phyloP scores from a whole-genome alignment of 2,888 invertebrate species.

The Coenonympha glycerion region DNA sequence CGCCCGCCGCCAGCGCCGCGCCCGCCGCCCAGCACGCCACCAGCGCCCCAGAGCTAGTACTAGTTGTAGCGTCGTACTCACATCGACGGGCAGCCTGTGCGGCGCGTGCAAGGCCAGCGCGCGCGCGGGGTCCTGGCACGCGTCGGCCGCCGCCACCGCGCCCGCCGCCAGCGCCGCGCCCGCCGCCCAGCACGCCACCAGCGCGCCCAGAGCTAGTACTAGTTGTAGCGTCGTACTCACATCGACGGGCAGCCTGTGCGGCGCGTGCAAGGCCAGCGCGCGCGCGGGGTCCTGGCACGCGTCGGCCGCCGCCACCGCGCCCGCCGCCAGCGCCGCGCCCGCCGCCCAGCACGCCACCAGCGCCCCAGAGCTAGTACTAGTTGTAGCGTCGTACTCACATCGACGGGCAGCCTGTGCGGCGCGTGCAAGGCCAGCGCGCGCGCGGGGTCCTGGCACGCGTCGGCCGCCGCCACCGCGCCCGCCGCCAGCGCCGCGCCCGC shows the following conservation, averaged over 20 bases:
- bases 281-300: slow-evolving; percentile 90
- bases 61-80: slow-evolving; percentile 49
- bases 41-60: slow-evolving; percentile 83
- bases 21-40: slow-evolving; percentile 89
- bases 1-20: slow-evolving; percentile 88
- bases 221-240: slow-evolving; percentile 55
- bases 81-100: slow-evolving; percentile 73
- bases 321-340: slow-evolving; percentile 89
- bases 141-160: slow-evolving; percentile 89
- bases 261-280: slow-evolving; percentile 82
- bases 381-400: slow-evolving; percentile 60
- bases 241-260: slow-evolving; percentile 74
- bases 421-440: slow-evolving; percentile 83
- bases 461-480: slow-evolving; percentile 88
- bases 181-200: slow-evolving; percentile 86
- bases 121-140: slow-evolving; percentile 89
- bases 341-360: slow-evolving; percentile 86
- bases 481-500: slow-evolving; percentile 91
- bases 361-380: slow-evolving; percentile 86
- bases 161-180: slow-evolving; percentile 90
- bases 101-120: slow-evolving; percentile 82
- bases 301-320: slow-evolving; percentile 89
- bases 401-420: slow-evolving; percentile 73
- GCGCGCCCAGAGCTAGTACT: slow-evolving; percentile 86
- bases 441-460: slow-evolving; percentile 90